Percentiles rank a stretch among this genome's conserved stretches.
These are phyloP conservation scores for Dasypolia templi DNA, from an alignment of 2,888 invertebrate species.

Conservation along the genomic window DNA sequence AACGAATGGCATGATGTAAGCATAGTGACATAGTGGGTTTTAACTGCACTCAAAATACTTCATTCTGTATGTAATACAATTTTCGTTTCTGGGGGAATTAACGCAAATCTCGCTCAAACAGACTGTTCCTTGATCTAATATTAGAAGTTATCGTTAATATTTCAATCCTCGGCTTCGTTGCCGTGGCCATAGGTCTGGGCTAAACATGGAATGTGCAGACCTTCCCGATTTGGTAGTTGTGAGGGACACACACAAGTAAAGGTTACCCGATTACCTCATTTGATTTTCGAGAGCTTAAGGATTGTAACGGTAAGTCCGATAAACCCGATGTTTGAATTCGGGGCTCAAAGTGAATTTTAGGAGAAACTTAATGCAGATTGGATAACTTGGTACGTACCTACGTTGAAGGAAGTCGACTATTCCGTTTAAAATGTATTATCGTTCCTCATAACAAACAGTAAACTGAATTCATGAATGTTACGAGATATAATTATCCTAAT, in stretches of 20 bases:
- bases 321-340: slow-evolving; percentile 53
- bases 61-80: neutral
- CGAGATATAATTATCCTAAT: slow-evolving; percentile 39
- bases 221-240: slow-evolving; percentile 15
- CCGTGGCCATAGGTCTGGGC: slow-evolving; percentile 16
- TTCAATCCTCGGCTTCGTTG: slow-evolving; percentile 36
- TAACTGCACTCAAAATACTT: neutral
- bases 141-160: slow-evolving; percentile 52
- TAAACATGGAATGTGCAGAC: slow-evolving; percentile 30
- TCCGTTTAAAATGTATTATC: slow-evolving; percentile 15
- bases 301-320: slow-evolving; percentile 55
- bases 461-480: slow-evolving; percentile 34
- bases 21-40: neutral
- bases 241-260: slow-evolving; percentile 24
- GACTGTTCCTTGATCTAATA: slow-evolving; percentile 53
- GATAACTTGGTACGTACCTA: slow-evolving; percentile 10
- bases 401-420: slow-evolving; percentile 9
- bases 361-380: slow-evolving; percentile 23
- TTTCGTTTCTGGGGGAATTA: slow-evolving; percentile 18
- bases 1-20: neutral
- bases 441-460: slow-evolving; percentile 1
- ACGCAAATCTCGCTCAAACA: slow-evolving; percentile 18
- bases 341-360: slow-evolving; percentile 51
- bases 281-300: slow-evolving; percentile 61
- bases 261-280: slow-evolving; percentile 43